Evolutionary conservation across 2,113 vertebrate genomes (phyloP), one percentile per base, ranked within the genome.

Genomic region (Myotis davidii): DNA sequence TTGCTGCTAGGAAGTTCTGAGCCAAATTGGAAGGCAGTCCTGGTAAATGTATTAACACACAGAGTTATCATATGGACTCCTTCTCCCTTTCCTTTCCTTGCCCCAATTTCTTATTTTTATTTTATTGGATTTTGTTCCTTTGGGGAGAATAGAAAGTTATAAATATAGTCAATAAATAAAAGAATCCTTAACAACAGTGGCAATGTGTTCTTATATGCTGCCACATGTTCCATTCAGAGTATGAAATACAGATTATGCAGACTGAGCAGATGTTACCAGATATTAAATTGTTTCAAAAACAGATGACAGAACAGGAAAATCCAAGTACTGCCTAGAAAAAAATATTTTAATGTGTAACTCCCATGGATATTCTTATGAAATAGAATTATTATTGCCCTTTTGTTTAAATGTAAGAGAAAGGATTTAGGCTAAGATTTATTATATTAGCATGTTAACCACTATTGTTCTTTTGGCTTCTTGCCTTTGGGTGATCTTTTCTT

Each of bases 241-340:
- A 82, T 90, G 72, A 92, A 77, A 92, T 52, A 64, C 59, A 93
- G 59, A 65, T 70, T 48, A 25, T 12, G 25, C 70, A 37, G 34
- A 20, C 45, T 1, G 6, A 34, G 77, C 90, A 96, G 92, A 95
- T 95, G 90, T 97, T 69, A 92, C 45, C 85, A 95, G 88, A 95
- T 90, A 96, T 54, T 92, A 94, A 92, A 94, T 67, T 29, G 82
- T 56, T 81, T 95, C 77, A 82, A 65, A 96, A 95, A 92, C 16
- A 94, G 92, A 94, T 88, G 95, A 92, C 72, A 88, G 72, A 95
- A 39, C 27, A 85, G 54, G 64, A 77, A 92, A 85, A 69, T 50
- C 83, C 77, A 59, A 85, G 94, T 74, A 54, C 25, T 69, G 77
- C 81, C 84, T 90, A 93, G 94, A 90, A 61, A 27, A 82, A 88